Conservation (phyloP, 2,113 vertebrate species). For the Clarias gariepinus region DNA sequence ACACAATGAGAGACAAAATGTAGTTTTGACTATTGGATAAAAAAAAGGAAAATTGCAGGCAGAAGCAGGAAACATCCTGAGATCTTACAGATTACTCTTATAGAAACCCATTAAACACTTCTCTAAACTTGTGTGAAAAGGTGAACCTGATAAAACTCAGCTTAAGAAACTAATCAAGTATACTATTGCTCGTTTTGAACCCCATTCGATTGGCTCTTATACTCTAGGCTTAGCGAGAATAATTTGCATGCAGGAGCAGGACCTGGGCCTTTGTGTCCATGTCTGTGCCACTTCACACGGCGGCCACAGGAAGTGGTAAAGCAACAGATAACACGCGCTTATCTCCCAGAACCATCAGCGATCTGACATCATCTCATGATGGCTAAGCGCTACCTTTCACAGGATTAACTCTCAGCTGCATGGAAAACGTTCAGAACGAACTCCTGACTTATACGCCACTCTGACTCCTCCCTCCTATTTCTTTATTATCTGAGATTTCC, state of each 20-base stretch:
- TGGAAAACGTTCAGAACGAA: conserved; percentile 36
- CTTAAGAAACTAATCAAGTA: conserved; percentile 48
- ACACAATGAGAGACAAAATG: conserved; percentile 11
- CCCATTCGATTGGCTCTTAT: conserved; percentile 56
- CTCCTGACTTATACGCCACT: conserved; percentile 7
- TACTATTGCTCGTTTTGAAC: conserved; percentile 40
- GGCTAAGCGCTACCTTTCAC: conserved; percentile 50
- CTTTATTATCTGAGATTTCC: conserved; percentile 30
- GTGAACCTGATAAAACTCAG: conserved; percentile 45
- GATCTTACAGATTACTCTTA: conserved; percentile 45
- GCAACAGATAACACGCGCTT: conserved; percentile 52
- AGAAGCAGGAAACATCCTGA: conserved; percentile 18
- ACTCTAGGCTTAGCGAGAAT: conserved; percentile 45
- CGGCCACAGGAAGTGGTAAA: conserved; percentile 48
- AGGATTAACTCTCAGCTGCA: conserved; percentile 58
- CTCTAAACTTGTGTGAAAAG: conserved; percentile 30
- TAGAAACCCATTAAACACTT: conserved; percentile 48
- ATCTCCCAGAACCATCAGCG: conserved; percentile 53
- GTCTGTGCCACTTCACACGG: conserved; percentile 52
- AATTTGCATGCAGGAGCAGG: conserved; percentile 46
- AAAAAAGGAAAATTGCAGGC: neutral
- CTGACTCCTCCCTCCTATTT: neutral
- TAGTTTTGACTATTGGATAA: neutral
- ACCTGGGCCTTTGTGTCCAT: conserved; percentile 44
- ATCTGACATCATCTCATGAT: conserved; percentile 51